phyloP scores from a whole-genome alignment of 2,113 vertebrate genomes.

The Chauna torquata region DNA sequence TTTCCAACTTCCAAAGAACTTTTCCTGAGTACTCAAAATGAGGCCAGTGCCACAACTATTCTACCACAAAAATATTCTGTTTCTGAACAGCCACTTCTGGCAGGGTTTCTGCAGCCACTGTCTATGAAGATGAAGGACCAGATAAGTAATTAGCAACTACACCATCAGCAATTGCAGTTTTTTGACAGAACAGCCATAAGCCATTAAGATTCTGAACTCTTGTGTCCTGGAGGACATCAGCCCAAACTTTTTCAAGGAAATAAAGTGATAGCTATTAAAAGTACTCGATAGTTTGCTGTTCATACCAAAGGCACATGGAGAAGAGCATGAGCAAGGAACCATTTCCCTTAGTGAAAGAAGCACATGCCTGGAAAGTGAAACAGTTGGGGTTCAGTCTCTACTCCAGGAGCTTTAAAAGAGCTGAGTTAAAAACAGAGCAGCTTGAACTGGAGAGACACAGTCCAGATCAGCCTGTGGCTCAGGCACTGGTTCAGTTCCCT shows the following conservation, averaged over 20 bases:
- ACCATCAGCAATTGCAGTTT: neutral
- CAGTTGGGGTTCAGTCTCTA: neutral
- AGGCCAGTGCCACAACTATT: neutral
- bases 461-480: neutral
- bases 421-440: neutral
- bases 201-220: neutral
- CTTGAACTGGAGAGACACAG: neutral
- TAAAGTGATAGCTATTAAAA: neutral
- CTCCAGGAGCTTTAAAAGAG: neutral
- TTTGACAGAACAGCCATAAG: neutral
- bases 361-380: neutral
- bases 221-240: neutral
- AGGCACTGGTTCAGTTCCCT: neutral
- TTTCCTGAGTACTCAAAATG: neutral
- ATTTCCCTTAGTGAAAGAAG: neutral
- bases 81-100: neutral
- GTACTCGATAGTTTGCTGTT: neutral
- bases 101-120: neutral
- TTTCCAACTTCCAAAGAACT: neutral
- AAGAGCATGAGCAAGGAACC: neutral
- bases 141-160: neutral
- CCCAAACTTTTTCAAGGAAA: neutral
- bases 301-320: neutral
- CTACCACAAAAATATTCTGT: neutral
- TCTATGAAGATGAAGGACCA: neutral